A percentile compares a stretch with the other conserved stretches of the same genome.
phyloP scores from a whole-genome alignment of 2,113 vertebrate species.

The Madoqua kirkii region DNA sequence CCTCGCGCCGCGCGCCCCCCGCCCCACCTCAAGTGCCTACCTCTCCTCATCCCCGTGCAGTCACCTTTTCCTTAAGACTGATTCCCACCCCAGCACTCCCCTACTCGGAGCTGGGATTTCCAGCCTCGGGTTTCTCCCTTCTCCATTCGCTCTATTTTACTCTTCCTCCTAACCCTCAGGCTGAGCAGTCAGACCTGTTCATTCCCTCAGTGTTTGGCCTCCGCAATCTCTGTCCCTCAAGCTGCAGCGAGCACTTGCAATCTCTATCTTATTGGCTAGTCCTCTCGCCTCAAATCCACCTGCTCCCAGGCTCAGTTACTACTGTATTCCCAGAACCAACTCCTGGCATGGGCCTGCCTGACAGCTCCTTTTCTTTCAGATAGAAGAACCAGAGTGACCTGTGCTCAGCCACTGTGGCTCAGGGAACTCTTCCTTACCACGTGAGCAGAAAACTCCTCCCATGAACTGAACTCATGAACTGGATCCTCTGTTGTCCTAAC shows the following conservation, averaged over 20 bases:
- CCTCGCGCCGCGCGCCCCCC: no score
- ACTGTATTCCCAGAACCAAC: not conserved
- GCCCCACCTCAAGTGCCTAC: not conserved
- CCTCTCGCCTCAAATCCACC: not conserved
- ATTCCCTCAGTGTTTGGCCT: no score
- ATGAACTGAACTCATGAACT: not conserved
- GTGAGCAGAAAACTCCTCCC: not conserved
- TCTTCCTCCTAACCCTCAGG: not conserved
- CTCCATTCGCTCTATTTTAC: not conserved
- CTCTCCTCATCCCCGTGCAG: not conserved
- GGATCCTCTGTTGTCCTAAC: not conserved
- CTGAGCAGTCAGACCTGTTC: not conserved
- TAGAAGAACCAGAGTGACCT: not conserved
- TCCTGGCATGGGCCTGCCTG: not conserved
- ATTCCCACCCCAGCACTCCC: accelerated
- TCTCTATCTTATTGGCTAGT: no score
- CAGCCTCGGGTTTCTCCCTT: not conserved
- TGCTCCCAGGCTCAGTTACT: not conserved
- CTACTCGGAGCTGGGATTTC: not conserved
- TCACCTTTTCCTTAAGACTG: not conserved
- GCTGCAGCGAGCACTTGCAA: not conserved
- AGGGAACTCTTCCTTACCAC: not conserved
- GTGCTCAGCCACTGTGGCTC: not conserved
- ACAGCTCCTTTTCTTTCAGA: not conserved
- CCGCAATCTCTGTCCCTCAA: not conserved